phyloP scores from a whole-genome alignment of 2,797 vertebrate species.

The Triplophysa bombifrons region DNA sequence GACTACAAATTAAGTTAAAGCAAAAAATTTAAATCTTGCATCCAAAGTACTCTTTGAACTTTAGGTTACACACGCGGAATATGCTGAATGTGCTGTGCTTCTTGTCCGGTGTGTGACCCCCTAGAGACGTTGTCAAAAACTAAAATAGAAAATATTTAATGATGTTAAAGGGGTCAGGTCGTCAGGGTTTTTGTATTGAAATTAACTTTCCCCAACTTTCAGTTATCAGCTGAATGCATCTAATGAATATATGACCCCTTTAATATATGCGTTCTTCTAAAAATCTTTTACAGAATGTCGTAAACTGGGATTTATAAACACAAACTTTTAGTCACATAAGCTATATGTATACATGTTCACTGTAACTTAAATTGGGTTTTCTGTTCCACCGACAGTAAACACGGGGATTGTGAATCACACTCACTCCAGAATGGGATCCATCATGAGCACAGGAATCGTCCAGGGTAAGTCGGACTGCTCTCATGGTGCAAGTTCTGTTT shows the following conservation, averaged over 20 bases:
- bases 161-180: not conserved
- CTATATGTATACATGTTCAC: not conserved
- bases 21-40: no score
- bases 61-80: no score
- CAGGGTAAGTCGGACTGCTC: conserved; percentile 78
- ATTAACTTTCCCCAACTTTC: not conserved
- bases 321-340: not conserved
- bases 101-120: no score
- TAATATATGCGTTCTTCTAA: not conserved
- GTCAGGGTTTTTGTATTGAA: no score
- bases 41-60: no score
- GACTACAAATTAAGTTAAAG: no score
- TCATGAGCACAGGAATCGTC: conserved; percentile 97
- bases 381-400: conserved; percentile 78
- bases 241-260: not conserved
- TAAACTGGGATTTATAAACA: not conserved
- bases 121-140: not conserved
- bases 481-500: no score
- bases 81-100: no score
- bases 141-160: not conserved
- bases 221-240: not conserved
- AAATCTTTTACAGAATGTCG: no score
- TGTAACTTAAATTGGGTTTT: conserved; percentile 16
- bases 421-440: conserved; percentile 97
- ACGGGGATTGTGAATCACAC: conserved; percentile 96